Percentiles rank a stretch among this genome's conserved stretches.
These are phyloP conservation scores for Rafetus swinhoei DNA, from an alignment of 2,113 vertebrate species.

Conservation along the genomic window DNA sequence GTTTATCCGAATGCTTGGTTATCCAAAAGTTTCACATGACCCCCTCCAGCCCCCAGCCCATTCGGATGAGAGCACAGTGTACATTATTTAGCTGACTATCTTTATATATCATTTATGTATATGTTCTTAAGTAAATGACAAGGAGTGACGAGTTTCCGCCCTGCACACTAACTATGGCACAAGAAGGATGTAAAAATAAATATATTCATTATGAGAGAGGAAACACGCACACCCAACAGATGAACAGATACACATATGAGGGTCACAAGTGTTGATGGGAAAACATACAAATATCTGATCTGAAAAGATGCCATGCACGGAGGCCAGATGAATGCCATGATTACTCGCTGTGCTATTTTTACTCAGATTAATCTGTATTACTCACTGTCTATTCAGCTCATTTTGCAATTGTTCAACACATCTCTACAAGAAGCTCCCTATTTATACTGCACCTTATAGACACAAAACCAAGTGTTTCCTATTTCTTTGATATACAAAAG, in stretches of 20 bases:
- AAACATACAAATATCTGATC: constrained; percentile 49
- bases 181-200: not conserved
- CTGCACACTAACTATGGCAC: not conserved
- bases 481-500: constrained; percentile 67
- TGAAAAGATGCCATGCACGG: constrained; percentile 55
- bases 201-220: constrained; percentile 22
- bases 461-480: constrained; percentile 68
- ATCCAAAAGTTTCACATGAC: not conserved
- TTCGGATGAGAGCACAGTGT: not conserved
- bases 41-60: not conserved
- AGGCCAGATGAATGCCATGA: constrained; percentile 13
- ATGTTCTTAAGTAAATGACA: not conserved
- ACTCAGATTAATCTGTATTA: constrained; percentile 8
- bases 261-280: constrained; percentile 47
- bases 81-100: constrained; percentile 24
- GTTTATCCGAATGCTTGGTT: not conserved
- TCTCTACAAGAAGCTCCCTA: constrained; percentile 50
- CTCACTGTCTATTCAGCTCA: constrained; percentile 57
- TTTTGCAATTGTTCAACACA: constrained; percentile 60
- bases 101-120: constrained; percentile 43
- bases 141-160: not conserved
- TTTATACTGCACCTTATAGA: constrained; percentile 55
- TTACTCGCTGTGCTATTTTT: not conserved
- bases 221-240: not conserved
- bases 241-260: constrained; percentile 48